Evolutionary conservation across 2,888 invertebrate species (phyloP), one percentile per base, ranked within the genome.

Genomic region (Chloroclystis v-ata): DNA sequence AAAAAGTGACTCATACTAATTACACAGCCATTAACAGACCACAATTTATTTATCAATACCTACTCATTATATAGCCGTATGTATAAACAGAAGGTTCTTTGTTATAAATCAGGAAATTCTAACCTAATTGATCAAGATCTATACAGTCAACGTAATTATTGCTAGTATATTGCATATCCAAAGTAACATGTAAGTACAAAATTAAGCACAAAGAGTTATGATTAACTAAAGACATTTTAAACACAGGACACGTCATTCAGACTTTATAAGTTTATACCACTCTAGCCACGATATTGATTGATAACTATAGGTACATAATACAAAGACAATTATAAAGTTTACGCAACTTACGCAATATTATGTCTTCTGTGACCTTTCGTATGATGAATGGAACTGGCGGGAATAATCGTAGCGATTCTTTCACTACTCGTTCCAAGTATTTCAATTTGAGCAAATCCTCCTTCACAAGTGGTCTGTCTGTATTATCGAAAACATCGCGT

Each of bases 371-470:
- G 12, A 85, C 75, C 63, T 84, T 85, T 44, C 86, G 72, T 32
- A 82, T 79, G 29, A 87, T 67, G 47, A 86, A 78, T 12, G 86
- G 86, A 6, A 78, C 86, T 0, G 85, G 83, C 3, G 86, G 83
- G 39, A 75, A 87, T 4, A 87, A 60, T 32, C 86, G 65, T 1
- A 87, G 49, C 0, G 82, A 72, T 49, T 87, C 86, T 43, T 85
- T 86, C 0, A 86, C 65, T 0, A 86, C 84, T 52, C 79, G 61
- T 24, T 84, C 85, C 43, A 84, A 56, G 47, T 79, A 86, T 55
- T 77, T 78, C 24, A 86, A 55, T 28, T 72, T 68, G 6, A 47
- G 28, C 26, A 85, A 56, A 57, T 87, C 86, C 26, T 79, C 80
- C 52, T 85, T 86, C 0, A 65, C 69, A 20, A 84, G 43, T 2